phyloP scores from a whole-genome alignment of 1,140 invertebrate species.

The Aphelinus atriplicis region DNA sequence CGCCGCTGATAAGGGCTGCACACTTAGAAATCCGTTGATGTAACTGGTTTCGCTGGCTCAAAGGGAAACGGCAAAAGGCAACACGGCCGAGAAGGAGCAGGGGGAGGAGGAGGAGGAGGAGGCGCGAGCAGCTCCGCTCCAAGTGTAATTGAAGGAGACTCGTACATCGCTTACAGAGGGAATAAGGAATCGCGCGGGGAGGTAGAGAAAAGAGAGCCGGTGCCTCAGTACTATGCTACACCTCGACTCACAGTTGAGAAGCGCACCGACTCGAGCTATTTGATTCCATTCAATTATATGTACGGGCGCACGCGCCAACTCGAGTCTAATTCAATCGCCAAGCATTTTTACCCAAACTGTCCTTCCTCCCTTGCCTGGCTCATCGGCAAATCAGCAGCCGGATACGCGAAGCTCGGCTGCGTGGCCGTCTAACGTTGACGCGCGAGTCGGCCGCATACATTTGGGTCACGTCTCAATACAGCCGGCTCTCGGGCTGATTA shows the following conservation, averaged over 20 bases:
- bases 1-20: conserved; percentile 26
- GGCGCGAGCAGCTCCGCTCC: not conserved
- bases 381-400: no score
- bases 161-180: conserved; percentile 11
- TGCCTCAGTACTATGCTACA: no score
- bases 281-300: conserved; percentile 27
- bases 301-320: no score
- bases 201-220: no score
- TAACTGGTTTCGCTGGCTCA: conserved; percentile 33
- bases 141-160: conserved; percentile 30
- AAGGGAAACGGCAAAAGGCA: conserved; percentile 27
- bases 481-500: not conserved
- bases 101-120: conserved; percentile 25
- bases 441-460: no score
- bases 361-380: no score
- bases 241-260: no score
- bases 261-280: not conserved
- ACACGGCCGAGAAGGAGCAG: conserved; percentile 26
- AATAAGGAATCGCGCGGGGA: conserved; percentile 25
- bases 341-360: no score
- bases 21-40: conserved; percentile 18
- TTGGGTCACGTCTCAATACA: no score
- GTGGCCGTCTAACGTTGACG: no score
- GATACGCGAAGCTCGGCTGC: no score
- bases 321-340: no score